Conservation (phyloP, 2,113 vertebrate genomes). For the Eleginops maclovinus region DNA sequence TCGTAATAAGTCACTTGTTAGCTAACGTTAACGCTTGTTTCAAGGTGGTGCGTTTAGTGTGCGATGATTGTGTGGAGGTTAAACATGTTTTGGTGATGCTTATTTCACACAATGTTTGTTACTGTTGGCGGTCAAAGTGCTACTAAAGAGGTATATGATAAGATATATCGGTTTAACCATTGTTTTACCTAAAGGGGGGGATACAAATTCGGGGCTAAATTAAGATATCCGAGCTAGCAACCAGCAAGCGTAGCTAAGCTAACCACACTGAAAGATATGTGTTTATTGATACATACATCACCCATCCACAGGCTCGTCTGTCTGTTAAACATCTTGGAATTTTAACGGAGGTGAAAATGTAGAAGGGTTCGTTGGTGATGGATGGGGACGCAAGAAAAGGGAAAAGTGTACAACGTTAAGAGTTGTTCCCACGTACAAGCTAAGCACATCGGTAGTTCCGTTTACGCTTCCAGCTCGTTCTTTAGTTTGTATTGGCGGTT, state of each 20-base stretch:
- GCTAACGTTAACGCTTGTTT: neutral
- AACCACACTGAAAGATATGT: neutral
- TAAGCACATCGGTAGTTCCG: neutral
- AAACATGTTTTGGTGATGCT: neutral
- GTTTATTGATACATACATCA: constrained; percentile 78
- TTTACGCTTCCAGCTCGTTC: neutral
- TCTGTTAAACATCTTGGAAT: constrained; percentile 83
- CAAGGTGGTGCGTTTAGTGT: neutral
- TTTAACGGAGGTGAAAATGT: neutral
- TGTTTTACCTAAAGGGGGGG: neutral
- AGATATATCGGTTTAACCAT: neutral
- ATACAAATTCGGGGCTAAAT: constrained; percentile 10
- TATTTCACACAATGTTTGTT: neutral
- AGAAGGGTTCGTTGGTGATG: neutral
- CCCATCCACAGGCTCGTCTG: constrained; percentile 88
- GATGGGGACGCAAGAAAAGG: neutral
- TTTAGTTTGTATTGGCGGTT: no score
- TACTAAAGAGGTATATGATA: accelerated
- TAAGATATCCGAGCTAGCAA: constrained; percentile 6
- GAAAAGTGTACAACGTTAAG: neutral
- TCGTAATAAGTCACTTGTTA: neutral
- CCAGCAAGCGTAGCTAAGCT: constrained; percentile 29
- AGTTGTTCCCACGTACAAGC: neutral
- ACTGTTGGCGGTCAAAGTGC: accelerated
- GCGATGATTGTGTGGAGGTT: no score